Percentiles rank a stretch among this genome's conserved stretches.
Evolutionary conservation across 2,888 invertebrate species (phyloP).

Genomic region (Tuberolachnus salignus): DNA sequence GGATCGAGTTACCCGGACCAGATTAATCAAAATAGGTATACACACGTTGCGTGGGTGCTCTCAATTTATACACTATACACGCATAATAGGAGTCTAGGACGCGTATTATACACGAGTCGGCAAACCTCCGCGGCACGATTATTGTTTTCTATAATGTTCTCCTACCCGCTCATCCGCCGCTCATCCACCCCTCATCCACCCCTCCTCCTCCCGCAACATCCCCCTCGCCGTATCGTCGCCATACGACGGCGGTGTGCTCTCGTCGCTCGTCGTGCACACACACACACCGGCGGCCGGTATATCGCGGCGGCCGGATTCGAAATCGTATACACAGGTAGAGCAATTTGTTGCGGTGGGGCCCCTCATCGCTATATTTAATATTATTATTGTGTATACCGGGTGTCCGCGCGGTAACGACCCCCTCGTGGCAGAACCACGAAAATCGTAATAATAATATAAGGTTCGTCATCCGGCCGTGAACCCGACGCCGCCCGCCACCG

Average conservation of each 20-base stretch:
- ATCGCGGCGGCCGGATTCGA: neutral
- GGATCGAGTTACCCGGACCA: conserved; percentile 52
- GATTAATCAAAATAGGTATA: conserved; percentile 57
- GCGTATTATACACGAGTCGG: conserved; percentile 12
- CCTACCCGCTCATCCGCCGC: neutral
- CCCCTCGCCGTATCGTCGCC: neutral
- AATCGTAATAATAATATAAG: neutral
- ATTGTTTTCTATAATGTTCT: conserved; percentile 40
- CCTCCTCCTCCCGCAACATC: too few relatives aligned
- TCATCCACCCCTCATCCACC: neutral
- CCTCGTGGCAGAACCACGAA: neutral
- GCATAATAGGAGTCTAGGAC: neutral
- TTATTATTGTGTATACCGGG: too few relatives aligned
- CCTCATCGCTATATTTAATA: too few relatives aligned
- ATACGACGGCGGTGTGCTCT: too few relatives aligned
- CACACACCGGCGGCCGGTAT: neutral
- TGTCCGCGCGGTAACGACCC: conserved; percentile 2
- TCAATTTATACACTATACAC: conserved; percentile 15
- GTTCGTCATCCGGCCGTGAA: conserved; percentile 21
- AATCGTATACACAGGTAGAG: neutral
- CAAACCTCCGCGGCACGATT: conserved; percentile 53
- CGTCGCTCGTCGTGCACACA: too few relatives aligned
- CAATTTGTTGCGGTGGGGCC: too few relatives aligned
- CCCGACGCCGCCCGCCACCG: neutral
- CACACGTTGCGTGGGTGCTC: conserved; percentile 54